Evolutionary conservation across 2,888 invertebrate species (phyloP), one percentile per base, ranked within the genome.

Genomic region (Theretra japonica): DNA sequence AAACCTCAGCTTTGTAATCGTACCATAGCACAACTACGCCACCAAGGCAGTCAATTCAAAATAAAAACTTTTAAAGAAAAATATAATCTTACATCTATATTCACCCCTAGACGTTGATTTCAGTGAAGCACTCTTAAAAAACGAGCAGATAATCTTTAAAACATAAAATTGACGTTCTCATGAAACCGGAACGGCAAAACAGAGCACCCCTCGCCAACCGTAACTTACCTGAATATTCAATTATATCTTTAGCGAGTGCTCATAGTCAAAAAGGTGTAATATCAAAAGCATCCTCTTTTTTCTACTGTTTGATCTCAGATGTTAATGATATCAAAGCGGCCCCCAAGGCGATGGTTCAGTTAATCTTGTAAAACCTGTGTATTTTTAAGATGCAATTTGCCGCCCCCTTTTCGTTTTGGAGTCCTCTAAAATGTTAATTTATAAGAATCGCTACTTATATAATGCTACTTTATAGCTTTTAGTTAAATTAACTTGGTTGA

Each of bases 301-400:
- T 86, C 84, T 76, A 79, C 82, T 86, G 88, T 91, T 91, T 90
- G 90, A 89, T 90, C 89, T 90, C 77, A 80, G 78, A 87, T 86
- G 88, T 86, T 83, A 83, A 84, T 86, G 86, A 90, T 90, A 89
- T 90, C 90, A 88, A 90, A 91, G 90, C 83, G 75, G 77, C 79
- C 86, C 87, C 78, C 74, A 81, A 84, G 88, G 87, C 82, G 79
- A 78, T 81, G 78, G 78, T 80, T 77, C 76, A 82, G 84, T 82
- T 90, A 90, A 90, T 91, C 89, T 89, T 85, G 84, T 90, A 88
- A 86, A 87, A 87, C 87, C 86, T 87, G 88, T 89, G 88, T 89
- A 88, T 90, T 91, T 91, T 90, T 86, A 87, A 89, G 86, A 86
- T 88, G 86, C 86, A 91, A 91, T 89, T 88, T 88, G 83, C 85